A percentile compares a stretch with the other conserved stretches of the same genome.
phyloP scores from a whole-genome alignment of 2,113 vertebrate species.

The Hippocampus barbouri region DNA sequence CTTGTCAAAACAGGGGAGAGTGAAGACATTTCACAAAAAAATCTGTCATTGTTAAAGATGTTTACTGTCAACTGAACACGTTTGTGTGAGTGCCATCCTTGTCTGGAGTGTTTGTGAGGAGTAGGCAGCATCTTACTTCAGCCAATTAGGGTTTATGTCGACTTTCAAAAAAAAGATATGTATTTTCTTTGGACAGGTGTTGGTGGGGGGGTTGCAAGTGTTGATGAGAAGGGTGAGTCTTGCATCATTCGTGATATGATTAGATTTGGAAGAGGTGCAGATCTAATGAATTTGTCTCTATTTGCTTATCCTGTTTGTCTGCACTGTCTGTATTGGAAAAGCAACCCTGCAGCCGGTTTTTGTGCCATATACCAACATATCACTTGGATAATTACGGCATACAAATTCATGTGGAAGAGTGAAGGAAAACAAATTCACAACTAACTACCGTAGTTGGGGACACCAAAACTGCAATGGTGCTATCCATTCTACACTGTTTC shows the following conservation, averaged over 20 bases:
- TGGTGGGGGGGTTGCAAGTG: neutral
- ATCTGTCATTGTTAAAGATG: neutral
- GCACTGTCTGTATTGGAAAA: too few relatives aligned
- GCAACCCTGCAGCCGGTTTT: neutral
- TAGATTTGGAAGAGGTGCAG: neutral
- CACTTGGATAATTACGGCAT: neutral
- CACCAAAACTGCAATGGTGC: conserved; percentile 36
- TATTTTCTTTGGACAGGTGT: too few relatives aligned
- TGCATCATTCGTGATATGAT: neutral
- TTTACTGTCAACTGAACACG: neutral
- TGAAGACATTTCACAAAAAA: neutral
- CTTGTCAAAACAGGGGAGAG: neutral
- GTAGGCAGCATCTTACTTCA: too few relatives aligned
- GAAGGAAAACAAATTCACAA: conserved; percentile 40
- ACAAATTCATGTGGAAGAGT: conserved; percentile 6
- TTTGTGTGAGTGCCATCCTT: too few relatives aligned
- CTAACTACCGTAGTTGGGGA: conserved; percentile 66
- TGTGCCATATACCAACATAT: neutral
- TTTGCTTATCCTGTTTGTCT: neutral
- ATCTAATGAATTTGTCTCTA: neutral
- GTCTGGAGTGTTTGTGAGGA: too few relatives aligned
- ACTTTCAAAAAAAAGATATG: too few relatives aligned
- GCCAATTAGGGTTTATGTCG: too few relatives aligned
- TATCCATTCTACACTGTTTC: conserved; percentile 54
- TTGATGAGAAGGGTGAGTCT: neutral